A percentile compares a stretch with the other conserved stretches of the same genome.
Evolutionary conservation across 2,888 invertebrate genomes (phyloP).

Genomic region (Subacronicta megacephala): DNA sequence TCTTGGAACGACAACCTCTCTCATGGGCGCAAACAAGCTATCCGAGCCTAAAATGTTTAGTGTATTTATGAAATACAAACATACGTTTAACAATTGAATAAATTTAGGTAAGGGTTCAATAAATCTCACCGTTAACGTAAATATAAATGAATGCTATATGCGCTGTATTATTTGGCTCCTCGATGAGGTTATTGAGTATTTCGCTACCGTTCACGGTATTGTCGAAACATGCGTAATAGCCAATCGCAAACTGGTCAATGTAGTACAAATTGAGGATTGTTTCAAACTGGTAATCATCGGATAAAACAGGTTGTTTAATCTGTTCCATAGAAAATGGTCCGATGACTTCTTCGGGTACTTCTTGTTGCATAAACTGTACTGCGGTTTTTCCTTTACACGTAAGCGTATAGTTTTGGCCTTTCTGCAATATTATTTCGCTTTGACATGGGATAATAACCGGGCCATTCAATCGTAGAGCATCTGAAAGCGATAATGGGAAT

Average conservation of each 20-base stretch:
- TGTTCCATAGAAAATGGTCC: constrained; percentile 59
- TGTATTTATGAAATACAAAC: constrained; percentile 54
- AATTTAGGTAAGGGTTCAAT: constrained; percentile 21
- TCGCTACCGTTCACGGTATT: constrained; percentile 69
- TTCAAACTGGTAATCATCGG: constrained; percentile 75
- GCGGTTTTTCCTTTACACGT: constrained; percentile 72
- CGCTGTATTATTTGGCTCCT: constrained; percentile 76
- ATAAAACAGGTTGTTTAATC: constrained; percentile 44
- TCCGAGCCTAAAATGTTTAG: constrained; percentile 80
- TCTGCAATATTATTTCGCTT: constrained; percentile 78
- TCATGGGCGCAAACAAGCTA: constrained; percentile 81
- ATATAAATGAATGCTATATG: constrained; percentile 81
- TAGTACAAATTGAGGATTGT: constrained; percentile 81
- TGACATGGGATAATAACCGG: constrained; percentile 74
- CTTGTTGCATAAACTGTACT: constrained; percentile 78
- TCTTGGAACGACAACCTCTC: constrained; percentile 73
- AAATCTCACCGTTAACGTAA: constrained; percentile 83
- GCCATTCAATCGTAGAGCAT: constrained; percentile 71
- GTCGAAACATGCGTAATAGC: constrained; percentile 89
- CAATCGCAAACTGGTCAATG: constrained; percentile 84
- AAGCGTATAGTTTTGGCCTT: constrained; percentile 80
- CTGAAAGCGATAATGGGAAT: constrained; percentile 75
- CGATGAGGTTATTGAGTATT: constrained; percentile 69
- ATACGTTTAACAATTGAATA: constrained; percentile 21
- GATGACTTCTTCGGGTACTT: constrained; percentile 71